phyloP scores from a whole-genome alignment of 2,888 invertebrate species.

The Therioaphis trifolii region DNA sequence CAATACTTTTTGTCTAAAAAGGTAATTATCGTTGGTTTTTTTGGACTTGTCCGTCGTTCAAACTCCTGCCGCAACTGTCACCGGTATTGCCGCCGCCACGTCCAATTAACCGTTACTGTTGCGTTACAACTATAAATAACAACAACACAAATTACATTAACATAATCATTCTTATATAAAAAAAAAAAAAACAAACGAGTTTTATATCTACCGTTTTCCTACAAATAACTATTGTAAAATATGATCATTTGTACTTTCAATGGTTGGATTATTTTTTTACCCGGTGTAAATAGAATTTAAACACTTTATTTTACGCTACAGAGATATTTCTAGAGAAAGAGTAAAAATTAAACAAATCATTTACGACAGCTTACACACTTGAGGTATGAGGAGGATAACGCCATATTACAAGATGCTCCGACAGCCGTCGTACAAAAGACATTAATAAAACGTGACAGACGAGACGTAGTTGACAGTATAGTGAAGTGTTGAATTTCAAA shows the following conservation, averaged over 20 bases:
- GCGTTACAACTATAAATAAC: not conserved
- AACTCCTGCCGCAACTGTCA: not conserved
- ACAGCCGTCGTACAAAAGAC: not conserved
- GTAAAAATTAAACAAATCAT: not conserved
- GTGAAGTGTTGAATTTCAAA: conserved; percentile 34
- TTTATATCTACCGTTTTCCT: not conserved
- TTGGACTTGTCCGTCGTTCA: not conserved
- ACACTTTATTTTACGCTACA: not conserved
- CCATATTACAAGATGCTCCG: not conserved
- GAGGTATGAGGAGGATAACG: not conserved
- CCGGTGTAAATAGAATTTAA: not conserved
- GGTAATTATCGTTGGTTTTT: not conserved
- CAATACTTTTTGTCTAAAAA: not conserved
- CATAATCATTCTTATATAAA: not conserved
- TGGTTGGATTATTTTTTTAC: not conserved
- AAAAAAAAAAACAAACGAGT: not conserved
- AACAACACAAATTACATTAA: not conserved
- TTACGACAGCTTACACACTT: not conserved
- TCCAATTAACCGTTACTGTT: conserved; percentile 14
- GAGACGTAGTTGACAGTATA: not conserved
- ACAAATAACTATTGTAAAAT: not conserved
- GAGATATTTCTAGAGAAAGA: not conserved
- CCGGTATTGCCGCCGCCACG: not conserved
- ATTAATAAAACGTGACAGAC: conserved; percentile 39
- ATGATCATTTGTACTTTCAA: not conserved